These are phyloP conservation scores for Epinotia nisella DNA, from an alignment of 2,888 invertebrate species.

Conservation along the genomic window DNA sequence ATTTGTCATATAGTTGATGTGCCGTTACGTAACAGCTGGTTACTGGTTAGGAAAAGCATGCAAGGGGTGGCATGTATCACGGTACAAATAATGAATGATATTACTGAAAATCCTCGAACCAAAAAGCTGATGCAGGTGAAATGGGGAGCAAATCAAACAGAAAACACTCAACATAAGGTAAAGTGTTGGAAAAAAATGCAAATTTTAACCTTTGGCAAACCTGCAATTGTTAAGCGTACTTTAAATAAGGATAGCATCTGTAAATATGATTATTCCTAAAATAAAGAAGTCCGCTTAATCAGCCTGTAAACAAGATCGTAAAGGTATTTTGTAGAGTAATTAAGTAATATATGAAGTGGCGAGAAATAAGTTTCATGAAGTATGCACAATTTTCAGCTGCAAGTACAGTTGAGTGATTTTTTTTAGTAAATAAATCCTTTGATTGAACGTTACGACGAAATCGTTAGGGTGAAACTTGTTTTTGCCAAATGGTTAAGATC, in stretches of 20 bases:
- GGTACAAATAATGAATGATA: slow-evolving; percentile 45
- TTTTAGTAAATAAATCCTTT: neutral
- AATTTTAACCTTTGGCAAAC: slow-evolving; percentile 84
- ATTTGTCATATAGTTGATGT: no score
- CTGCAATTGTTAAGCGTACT: slow-evolving; percentile 83
- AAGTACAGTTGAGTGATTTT: neutral
- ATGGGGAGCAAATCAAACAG: slow-evolving; percentile 62
- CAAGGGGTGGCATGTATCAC: slow-evolving; percentile 38
- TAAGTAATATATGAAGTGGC: slow-evolving; percentile 7
- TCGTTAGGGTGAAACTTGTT: slow-evolving; percentile 13
- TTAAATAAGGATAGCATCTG: slow-evolving; percentile 53
- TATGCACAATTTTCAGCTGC: neutral
- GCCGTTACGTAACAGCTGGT: neutral
- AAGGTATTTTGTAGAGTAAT: slow-evolving; percentile 13
- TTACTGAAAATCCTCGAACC: slow-evolving; percentile 48
- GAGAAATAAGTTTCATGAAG: slow-evolving; percentile 27
- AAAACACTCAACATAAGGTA: slow-evolving; percentile 60
- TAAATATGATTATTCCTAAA: slow-evolving; percentile 54
- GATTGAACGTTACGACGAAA: no score
- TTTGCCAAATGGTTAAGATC: slow-evolving; percentile 11
- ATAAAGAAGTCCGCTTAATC: slow-evolving; percentile 55
- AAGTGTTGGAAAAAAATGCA: slow-evolving; percentile 81
- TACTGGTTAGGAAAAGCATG: slow-evolving; percentile 11
- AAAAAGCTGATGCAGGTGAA: slow-evolving; percentile 58
- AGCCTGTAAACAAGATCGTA: slow-evolving; percentile 61